Conservation (phyloP, 37 sponge, comb jelly and placozoan genomes). For the Aplysina aerophoba region DNA sequence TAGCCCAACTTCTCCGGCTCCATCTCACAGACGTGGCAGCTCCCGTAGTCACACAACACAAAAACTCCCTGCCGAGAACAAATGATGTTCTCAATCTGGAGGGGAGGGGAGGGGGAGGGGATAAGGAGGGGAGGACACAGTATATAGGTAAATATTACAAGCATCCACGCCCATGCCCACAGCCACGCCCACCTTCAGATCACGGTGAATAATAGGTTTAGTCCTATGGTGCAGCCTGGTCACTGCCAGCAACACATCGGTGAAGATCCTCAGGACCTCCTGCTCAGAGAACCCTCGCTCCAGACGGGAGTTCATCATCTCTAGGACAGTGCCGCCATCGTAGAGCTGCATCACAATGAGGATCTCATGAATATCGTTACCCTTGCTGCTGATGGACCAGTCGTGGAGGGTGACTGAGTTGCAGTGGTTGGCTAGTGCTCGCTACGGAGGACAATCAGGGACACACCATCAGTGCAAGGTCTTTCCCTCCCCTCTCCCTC, state of each 20-base stretch:
- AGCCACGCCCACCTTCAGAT: slow-evolving; percentile 79
- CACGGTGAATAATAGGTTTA: slow-evolving; percentile 83
- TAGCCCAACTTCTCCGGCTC: slow-evolving; percentile 62
- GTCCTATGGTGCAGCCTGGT: slow-evolving; percentile 75
- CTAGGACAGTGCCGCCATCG: slow-evolving; percentile 50
- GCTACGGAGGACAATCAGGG: slow-evolving; percentile 37
- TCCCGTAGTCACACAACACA: slow-evolving; percentile 96
- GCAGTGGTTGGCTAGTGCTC: slow-evolving; percentile 50
- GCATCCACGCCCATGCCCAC: too few relatives aligned
- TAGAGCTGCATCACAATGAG: slow-evolving; percentile 80
- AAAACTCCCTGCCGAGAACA: slow-evolving; percentile 54
- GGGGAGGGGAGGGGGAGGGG: not conserved
- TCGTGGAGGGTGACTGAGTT: slow-evolving; percentile 64
- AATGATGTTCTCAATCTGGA: slow-evolving; percentile 93
- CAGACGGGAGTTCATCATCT: slow-evolving; percentile 60
- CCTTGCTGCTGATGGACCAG: slow-evolving; percentile 44
- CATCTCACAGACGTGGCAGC: slow-evolving; percentile 68
- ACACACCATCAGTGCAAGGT: too few relatives aligned
- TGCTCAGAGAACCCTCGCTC: slow-evolving; percentile 47
- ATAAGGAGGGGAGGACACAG: too few relatives aligned
- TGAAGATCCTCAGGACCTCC: slow-evolving; percentile 68
- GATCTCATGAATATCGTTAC: slow-evolving; percentile 75
- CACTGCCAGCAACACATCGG: slow-evolving; percentile 72
- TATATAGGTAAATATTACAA: too few relatives aligned
- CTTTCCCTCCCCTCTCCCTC: too few relatives aligned